Conservation (phyloP, 2,113 vertebrate species). For the Colistium nudipinnis region DNA sequence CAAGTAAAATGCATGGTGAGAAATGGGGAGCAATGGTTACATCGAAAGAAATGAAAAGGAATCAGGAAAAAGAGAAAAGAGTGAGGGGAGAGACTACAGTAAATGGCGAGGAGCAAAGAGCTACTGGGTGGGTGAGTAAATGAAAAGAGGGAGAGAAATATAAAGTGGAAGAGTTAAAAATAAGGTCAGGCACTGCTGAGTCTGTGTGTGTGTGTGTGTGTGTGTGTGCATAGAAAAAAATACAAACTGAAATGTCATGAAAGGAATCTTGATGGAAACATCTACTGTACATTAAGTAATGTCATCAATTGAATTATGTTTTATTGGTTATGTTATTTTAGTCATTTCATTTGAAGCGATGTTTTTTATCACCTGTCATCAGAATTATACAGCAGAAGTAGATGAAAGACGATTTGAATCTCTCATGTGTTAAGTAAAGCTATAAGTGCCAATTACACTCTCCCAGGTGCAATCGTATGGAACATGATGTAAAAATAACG, state of each 20-base stretch:
- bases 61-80: slow-evolving; percentile 11
- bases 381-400: background rate
- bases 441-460: background rate
- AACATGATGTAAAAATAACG: no score
- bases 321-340: background rate
- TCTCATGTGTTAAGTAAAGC: background rate
- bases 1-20: background rate
- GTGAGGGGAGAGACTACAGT: slow-evolving; percentile 32
- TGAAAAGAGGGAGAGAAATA: slow-evolving; percentile 14
- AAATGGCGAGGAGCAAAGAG: slow-evolving; percentile 15
- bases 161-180: slow-evolving; percentile 28
- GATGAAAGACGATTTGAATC: no score
- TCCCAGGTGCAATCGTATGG: background rate
- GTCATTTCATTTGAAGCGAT: background rate
- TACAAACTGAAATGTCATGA: background rate
- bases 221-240: no score
- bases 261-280: no score
- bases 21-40: slow-evolving; percentile 9
- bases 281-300: no score
- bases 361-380: background rate
- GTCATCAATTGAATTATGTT: background rate
- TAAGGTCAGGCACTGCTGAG: slow-evolving; percentile 21
- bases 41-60: slow-evolving; percentile 17
- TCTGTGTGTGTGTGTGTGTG: no score
- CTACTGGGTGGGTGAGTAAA: background rate